phyloP scores from a whole-genome alignment of 1,140 invertebrate species.

The Cephus cinctus region DNA sequence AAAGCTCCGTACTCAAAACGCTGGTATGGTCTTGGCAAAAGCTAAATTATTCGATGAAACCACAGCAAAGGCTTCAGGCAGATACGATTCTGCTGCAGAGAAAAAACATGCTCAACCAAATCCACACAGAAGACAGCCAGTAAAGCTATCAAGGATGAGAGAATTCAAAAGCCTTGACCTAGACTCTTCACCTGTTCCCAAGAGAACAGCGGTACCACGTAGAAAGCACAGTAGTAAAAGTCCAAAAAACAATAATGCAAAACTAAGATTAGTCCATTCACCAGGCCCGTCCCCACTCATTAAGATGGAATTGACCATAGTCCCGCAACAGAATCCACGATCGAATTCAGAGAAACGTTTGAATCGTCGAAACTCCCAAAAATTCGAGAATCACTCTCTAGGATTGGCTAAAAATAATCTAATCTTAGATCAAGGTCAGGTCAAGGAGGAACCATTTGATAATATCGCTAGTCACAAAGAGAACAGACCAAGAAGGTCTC shows the following conservation, averaged over 20 bases:
- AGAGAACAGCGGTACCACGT: constrained; percentile 9
- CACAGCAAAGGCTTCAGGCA: constrained; percentile 26
- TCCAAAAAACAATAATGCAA: constrained; percentile 25
- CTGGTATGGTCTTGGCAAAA: constrained; percentile 68
- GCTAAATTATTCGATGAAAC: constrained; percentile 64
- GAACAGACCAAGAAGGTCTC: constrained; percentile 17
- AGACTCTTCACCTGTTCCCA: not conserved
- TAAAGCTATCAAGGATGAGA: constrained; percentile 4
- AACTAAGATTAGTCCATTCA: constrained; percentile 14
- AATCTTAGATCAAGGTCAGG: not conserved
- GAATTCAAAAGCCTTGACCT: constrained; percentile 12
- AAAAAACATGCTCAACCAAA: constrained; percentile 7
- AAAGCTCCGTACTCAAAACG: constrained; percentile 63
- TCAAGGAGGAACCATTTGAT: not conserved
- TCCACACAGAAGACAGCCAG: constrained; percentile 11
- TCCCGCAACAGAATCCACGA: constrained; percentile 10
- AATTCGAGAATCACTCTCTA: not conserved
- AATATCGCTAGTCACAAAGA: constrained; percentile 21
- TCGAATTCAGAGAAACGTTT: constrained; percentile 12
- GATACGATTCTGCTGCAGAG: constrained; percentile 7
- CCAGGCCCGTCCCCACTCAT: constrained; percentile 18
- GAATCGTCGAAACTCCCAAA: constrained; percentile 5
- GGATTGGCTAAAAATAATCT: not conserved
- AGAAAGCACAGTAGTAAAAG: constrained; percentile 21
- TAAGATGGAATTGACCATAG: constrained; percentile 23